phyloP scores from a whole-genome alignment of 2,888 invertebrate genomes.

The Fabriciana adippe region DNA sequence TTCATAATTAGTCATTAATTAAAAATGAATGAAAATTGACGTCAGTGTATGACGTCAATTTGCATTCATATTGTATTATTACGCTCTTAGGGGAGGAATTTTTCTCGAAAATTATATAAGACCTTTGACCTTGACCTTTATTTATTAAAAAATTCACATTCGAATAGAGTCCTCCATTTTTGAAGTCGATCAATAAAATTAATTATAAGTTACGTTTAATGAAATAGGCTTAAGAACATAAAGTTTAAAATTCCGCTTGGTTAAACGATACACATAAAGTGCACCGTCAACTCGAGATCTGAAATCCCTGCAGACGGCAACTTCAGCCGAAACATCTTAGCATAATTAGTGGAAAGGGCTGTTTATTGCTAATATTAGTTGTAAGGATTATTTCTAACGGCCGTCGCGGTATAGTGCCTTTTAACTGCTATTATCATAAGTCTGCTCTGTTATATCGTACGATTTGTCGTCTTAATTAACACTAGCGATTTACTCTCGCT shows the following conservation, averaged over 20 bases:
- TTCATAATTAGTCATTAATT: too few relatives aligned
- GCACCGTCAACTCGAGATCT: constrained; percentile 53
- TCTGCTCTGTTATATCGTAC: constrained; percentile 38
- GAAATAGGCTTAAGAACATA: background rate
- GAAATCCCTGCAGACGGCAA: constrained; percentile 65
- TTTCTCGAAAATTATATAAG: too few relatives aligned
- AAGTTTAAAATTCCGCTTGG: constrained; percentile 10
- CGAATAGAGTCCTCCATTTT: too few relatives aligned
- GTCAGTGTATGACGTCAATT: too few relatives aligned
- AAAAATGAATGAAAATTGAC: too few relatives aligned
- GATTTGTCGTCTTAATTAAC: constrained; percentile 27
- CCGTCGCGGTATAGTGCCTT: constrained; percentile 50
- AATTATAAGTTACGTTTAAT: constrained; percentile 2
- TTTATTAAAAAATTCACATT: too few relatives aligned
- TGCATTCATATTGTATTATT: too few relatives aligned
- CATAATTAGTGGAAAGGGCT: constrained; percentile 77
- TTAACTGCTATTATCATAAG: constrained; percentile 67
- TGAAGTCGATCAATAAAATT: background rate
- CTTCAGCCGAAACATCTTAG: constrained; percentile 69
- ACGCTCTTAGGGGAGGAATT: too few relatives aligned
- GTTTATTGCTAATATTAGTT: constrained; percentile 81
- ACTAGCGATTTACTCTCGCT: background rate
- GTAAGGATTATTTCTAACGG: constrained; percentile 72
- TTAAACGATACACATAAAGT: constrained; percentile 35
- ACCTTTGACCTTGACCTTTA: too few relatives aligned